A percentile compares a stretch with the other conserved stretches of the same genome.
phyloP scores from a whole-genome alignment of 1,140 invertebrate genomes.

The Drosophila nikananu region DNA sequence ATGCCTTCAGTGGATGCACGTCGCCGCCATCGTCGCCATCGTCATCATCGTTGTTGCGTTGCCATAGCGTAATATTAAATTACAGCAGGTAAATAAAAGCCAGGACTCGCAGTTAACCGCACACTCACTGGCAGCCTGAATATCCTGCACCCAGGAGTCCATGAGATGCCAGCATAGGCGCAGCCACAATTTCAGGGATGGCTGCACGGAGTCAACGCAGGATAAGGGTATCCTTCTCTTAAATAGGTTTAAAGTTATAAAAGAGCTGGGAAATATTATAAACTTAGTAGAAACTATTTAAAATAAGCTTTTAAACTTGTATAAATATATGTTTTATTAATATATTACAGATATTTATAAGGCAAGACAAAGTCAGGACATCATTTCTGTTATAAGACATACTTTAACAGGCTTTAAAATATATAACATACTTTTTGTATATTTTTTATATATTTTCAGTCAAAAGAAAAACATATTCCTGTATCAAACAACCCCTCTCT shows the following conservation, averaged over 20 bases:
- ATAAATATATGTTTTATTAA: too few relatives aligned
- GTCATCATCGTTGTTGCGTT: slow-evolving; percentile 29
- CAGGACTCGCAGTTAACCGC: slow-evolving; percentile 28
- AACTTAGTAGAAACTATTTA: too few relatives aligned
- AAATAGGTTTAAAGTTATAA: background rate
- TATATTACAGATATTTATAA: too few relatives aligned
- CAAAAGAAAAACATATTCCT: background rate
- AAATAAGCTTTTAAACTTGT: background rate
- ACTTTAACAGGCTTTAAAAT: background rate
- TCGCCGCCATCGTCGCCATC: slow-evolving; percentile 37
- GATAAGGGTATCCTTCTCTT: background rate
- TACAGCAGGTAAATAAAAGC: slow-evolving; percentile 69
- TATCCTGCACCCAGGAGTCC: background rate
- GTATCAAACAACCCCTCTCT: background rate
- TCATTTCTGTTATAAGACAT: background rate
- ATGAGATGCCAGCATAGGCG: slow-evolving; percentile 11
- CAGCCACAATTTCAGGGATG: slow-evolving; percentile 22
- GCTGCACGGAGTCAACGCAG: background rate
- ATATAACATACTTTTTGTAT: too few relatives aligned
- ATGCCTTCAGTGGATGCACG: slow-evolving; percentile 66
- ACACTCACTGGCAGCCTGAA: slow-evolving; percentile 16
- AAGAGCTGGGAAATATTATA: background rate
- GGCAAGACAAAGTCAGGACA: too few relatives aligned
- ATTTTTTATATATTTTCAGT: background rate
- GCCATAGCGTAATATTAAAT: slow-evolving; percentile 69